phyloP scores from a whole-genome alignment of 2,797 vertebrate genomes.

The Spea hammondii region DNA sequence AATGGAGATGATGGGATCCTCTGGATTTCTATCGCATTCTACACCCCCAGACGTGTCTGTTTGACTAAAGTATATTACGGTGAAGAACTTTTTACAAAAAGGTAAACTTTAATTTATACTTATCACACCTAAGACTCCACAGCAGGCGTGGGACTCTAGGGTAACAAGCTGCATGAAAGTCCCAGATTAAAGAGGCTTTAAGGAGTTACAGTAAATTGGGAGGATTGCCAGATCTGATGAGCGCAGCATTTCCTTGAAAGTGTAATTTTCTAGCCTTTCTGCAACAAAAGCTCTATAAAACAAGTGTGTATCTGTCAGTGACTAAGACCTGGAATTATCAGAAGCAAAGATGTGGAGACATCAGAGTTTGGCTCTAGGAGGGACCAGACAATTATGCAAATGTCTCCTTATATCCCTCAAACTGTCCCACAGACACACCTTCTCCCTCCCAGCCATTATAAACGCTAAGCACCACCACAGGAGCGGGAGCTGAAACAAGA shows the following conservation, averaged over 20 bases:
- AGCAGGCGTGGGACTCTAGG: too few relatives aligned
- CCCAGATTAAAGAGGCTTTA: background rate
- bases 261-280: background rate
- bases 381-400: background rate
- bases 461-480: background rate
- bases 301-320: background rate
- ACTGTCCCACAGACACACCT: slow-evolving; percentile 2
- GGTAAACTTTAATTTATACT: too few relatives aligned
- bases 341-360: background rate
- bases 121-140: too few relatives aligned
- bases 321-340: slow-evolving; percentile 11
- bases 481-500: background rate
- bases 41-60: too few relatives aligned
- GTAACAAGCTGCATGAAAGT: background rate
- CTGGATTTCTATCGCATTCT: too few relatives aligned
- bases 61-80: too few relatives aligned
- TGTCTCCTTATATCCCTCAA: background rate
- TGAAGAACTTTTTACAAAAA: too few relatives aligned
- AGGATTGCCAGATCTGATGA: background rate
- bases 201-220: background rate
- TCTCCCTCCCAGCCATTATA: slow-evolving; percentile 27
- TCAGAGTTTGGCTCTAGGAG: background rate
- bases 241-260: background rate
- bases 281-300: background rate
- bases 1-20: too few relatives aligned